A percentile compares a stretch with the other conserved stretches of the same genome.
These are phyloP conservation scores for Andrena praecox DNA, from an alignment of 2,888 invertebrate genomes.

Conservation along the genomic window DNA sequence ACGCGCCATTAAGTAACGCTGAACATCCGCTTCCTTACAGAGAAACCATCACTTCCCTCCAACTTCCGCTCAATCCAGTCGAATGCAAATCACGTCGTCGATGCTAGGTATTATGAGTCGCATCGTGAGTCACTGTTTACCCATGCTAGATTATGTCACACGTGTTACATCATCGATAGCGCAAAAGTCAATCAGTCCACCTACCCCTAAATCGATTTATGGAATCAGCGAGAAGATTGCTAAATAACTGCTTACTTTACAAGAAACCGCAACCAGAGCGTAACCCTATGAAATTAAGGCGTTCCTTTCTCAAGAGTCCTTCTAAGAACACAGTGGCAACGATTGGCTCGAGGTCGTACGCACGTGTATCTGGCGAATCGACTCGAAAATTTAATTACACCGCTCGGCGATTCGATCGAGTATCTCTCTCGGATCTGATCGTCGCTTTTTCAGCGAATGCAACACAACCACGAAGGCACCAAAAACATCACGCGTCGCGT, in stretches of 20 bases:
- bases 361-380: neutral
- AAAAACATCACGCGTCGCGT: slow-evolving; percentile 35
- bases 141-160: slow-evolving; percentile 20
- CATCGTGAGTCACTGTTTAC: slow-evolving; percentile 17
- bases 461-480: neutral
- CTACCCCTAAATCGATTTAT: slow-evolving; percentile 5
- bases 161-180: slow-evolving; percentile 17
- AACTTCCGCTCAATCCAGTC: neutral
- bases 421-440: slow-evolving; percentile 13
- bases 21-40: neutral
- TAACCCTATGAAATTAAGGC: neutral
- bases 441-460: slow-evolving; percentile 10
- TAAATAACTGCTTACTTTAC: no score
- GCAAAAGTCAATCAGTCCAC: neutral
- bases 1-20: no score
- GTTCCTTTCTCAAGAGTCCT: neutral
- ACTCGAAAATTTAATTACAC: slow-evolving; percentile 28
- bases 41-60: neutral
- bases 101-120: slow-evolving; percentile 24
- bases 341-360: neutral
- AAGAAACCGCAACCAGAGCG: neutral
- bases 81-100: slow-evolving; percentile 1
- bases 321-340: neutral
- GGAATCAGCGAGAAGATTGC: no score
- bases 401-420: slow-evolving; percentile 20